These are phyloP conservation scores for Dryas iulia DNA, from an alignment of 1,140 invertebrate genomes.

Conservation along the genomic window DNA sequence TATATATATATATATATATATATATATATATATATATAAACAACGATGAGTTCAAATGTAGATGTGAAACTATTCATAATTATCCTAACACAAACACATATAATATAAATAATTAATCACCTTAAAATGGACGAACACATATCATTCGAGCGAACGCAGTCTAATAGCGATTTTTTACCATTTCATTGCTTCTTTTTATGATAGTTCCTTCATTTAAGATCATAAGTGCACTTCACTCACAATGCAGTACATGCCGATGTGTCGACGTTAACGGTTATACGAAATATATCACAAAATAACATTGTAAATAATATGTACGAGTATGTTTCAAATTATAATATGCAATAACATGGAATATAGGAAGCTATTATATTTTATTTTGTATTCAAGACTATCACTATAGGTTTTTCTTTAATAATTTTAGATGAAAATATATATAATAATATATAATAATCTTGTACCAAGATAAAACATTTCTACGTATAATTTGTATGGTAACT, in stretches of 20 bases:
- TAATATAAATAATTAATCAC: conserved; percentile 68
- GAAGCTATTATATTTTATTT: background rate
- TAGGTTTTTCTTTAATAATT: background rate
- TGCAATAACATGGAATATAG: background rate
- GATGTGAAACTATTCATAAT: conserved; percentile 31
- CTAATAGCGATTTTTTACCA: conserved; percentile 54
- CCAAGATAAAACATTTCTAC: conserved; percentile 3
- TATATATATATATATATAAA: background rate
- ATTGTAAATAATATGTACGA: background rate
- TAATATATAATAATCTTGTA: background rate
- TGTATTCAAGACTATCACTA: background rate
- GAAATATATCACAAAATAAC: background rate
- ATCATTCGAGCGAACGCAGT: conserved; percentile 77
- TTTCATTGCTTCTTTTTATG: conserved; percentile 54
- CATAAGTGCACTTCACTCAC: conserved; percentile 67
- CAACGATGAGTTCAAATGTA: conserved; percentile 12
- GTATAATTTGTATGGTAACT: conserved; percentile 41
- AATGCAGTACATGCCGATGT: conserved; percentile 26
- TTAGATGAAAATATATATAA: conserved; percentile 1
- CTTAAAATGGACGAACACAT: conserved; percentile 79
- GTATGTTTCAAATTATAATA: background rate
- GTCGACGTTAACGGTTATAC: background rate
- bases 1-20: background rate
- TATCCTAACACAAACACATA: conserved; percentile 65
- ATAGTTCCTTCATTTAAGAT: conserved; percentile 31